phyloP scores from a whole-genome alignment of 1,140 invertebrate species.

The Aphaenogaster ashmeadi region DNA sequence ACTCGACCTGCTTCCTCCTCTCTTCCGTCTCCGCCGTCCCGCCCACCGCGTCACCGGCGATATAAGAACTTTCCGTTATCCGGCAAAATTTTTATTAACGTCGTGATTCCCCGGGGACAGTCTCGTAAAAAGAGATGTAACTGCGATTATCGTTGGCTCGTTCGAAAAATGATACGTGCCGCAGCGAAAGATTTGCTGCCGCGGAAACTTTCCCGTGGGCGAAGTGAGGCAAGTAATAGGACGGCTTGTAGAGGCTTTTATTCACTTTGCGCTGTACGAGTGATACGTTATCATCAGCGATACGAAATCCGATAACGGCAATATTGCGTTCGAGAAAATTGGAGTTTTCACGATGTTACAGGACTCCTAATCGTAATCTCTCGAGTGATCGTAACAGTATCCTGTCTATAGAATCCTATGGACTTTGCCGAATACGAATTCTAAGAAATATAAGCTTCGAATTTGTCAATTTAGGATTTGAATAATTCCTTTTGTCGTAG shows the following conservation, averaged over 20 bases:
- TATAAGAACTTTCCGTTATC: constrained; percentile 67
- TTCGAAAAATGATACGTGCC: constrained; percentile 51
- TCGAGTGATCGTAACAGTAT: constrained; percentile 18
- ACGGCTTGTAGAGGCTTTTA: constrained; percentile 37
- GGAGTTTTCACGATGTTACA: constrained; percentile 39
- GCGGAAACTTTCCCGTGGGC: constrained; percentile 38
- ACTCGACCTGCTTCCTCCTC: constrained; percentile 17
- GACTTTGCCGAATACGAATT: neutral
- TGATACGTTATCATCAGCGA: constrained; percentile 53
- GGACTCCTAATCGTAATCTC: constrained; percentile 42
- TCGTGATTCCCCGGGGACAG: constrained; percentile 32
- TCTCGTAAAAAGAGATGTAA: constrained; percentile 60
- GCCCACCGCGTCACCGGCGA: neutral
- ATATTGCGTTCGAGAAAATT: constrained; percentile 54
- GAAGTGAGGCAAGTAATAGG: constrained; percentile 36
- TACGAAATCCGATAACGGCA: constrained; percentile 55
- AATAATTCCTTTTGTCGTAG: neutral
- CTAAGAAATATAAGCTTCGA: neutral
- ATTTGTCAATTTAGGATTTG: neutral
- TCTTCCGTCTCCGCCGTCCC: neutral
- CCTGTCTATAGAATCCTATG: neutral
- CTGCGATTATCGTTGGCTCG: constrained; percentile 52
- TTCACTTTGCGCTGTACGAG: constrained; percentile 46
- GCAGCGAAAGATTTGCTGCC: constrained; percentile 43
- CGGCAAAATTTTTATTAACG: constrained; percentile 64